A percentile compares a stretch with the other conserved stretches of the same genome.
phyloP scores from a whole-genome alignment of 2,888 invertebrate species.

The Actias luna region DNA sequence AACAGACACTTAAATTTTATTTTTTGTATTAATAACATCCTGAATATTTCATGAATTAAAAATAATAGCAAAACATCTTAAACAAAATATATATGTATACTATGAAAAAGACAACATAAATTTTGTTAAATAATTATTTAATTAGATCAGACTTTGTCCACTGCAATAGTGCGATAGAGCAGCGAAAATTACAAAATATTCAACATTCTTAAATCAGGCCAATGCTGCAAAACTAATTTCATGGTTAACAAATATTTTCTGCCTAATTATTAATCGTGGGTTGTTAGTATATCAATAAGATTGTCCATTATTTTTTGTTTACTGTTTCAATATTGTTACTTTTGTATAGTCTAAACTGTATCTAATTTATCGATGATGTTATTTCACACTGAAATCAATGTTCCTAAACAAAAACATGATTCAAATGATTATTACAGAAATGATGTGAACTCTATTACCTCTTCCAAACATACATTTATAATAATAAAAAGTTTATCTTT shows the following conservation, averaged over 20 bases:
- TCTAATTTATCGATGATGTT: background rate
- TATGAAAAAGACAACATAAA: no score
- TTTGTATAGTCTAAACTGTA: constrained; percentile 11
- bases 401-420: background rate
- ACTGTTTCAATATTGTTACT: constrained; percentile 13
- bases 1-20: no score
- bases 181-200: background rate
- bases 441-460: background rate
- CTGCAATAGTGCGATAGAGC: background rate
- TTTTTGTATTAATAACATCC: no score
- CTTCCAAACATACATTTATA: background rate
- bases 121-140: background rate
- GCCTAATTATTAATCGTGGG: constrained; percentile 11
- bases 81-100: no score
- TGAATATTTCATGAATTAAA: no score
- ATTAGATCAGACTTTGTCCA: background rate
- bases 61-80: no score
- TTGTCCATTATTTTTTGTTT: background rate
- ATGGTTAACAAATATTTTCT: constrained; percentile 18
- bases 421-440: background rate
- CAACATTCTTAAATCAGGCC: constrained; percentile 10
- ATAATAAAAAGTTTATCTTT: no score
- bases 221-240: constrained; percentile 17
- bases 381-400: constrained; percentile 1
- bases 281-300: background rate